Evolutionary conservation across 2,888 invertebrate genomes (phyloP).

Genomic region (Epicampocera succincta): DNA sequence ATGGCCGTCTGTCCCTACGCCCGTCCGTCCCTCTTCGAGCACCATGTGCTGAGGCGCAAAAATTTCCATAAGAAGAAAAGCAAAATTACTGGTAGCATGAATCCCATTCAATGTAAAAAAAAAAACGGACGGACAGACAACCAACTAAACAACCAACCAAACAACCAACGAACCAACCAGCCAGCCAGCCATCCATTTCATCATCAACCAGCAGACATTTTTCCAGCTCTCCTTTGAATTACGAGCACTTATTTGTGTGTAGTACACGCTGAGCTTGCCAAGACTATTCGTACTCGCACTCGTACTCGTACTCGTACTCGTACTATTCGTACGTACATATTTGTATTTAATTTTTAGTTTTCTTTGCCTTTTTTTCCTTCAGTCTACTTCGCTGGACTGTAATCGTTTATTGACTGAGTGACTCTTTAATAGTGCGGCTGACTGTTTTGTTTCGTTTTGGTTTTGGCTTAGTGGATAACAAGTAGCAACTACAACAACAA

Average conservation of each 20-base stretch:
- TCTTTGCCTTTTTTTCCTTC: conserved; percentile 36
- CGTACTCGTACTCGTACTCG: too few relatives aligned
- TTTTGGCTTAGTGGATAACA: conserved; percentile 30
- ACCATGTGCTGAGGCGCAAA: conserved; percentile 21
- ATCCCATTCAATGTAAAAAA: too few relatives aligned
- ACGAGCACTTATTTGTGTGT: background rate
- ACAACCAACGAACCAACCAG: conserved; percentile 1
- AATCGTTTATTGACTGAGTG: conserved; percentile 42
- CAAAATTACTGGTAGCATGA: background rate
- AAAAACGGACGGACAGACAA: too few relatives aligned
- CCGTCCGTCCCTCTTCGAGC: conserved; percentile 7
- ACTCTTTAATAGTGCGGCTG: conserved; percentile 28
- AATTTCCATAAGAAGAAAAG: background rate
- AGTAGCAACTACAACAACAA: background rate
- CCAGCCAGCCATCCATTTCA: conserved; percentile 37
- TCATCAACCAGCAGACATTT: conserved; percentile 12
- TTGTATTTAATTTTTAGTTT: background rate
- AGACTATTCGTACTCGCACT: background rate
- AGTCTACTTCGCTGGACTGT: conserved; percentile 8
- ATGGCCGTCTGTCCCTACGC: background rate
- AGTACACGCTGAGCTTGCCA: background rate
- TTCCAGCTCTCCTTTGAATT: conserved; percentile 32
- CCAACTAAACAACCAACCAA: background rate
- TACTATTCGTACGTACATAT: too few relatives aligned
- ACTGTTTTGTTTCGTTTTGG: conserved; percentile 13